Evolutionary conservation across 92 coral and sea anemone genomes (phyloP).

Genomic region (Epizoanthus illoricatus): DNA sequence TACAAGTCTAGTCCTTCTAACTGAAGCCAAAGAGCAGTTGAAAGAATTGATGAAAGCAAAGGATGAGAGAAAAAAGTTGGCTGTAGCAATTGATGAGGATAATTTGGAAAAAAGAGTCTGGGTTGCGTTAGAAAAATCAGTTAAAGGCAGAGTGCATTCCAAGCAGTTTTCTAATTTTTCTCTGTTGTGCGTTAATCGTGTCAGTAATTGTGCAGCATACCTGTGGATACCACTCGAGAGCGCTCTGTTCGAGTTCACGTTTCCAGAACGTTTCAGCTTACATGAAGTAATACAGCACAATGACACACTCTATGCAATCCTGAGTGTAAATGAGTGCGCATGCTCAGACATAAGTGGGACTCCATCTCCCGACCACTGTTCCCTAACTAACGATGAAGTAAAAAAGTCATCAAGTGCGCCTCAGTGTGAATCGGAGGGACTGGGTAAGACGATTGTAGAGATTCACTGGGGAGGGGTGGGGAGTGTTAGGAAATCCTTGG

Average conservation of each 20-base stretch:
- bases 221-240: slow-evolving; percentile 11
- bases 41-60: neutral
- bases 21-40: slow-evolving; percentile 8
- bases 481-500: neutral
- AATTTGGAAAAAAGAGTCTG: neutral
- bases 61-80: neutral
- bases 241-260: slow-evolving; percentile 2
- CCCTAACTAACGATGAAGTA: neutral
- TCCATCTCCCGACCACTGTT: neutral
- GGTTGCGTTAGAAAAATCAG: neutral
- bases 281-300: slow-evolving; percentile 26
- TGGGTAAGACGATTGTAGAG: slow-evolving; percentile 2
- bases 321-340: slow-evolving; percentile 15
- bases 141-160: neutral
- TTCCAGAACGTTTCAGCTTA: slow-evolving; percentile 9
- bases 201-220: slow-evolving; percentile 9
- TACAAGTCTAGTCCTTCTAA: neutral
- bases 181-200: slow-evolving; percentile 12
- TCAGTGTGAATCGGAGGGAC: neutral
- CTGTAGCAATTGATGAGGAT: neutral
- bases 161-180: neutral
- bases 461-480: slow-evolving; percentile 24
- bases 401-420: neutral
- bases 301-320: slow-evolving; percentile 14
- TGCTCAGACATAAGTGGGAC: neutral